Conservation (phyloP, 92 coral and sea anemone genomes). For the Phenganax subtilis region DNA sequence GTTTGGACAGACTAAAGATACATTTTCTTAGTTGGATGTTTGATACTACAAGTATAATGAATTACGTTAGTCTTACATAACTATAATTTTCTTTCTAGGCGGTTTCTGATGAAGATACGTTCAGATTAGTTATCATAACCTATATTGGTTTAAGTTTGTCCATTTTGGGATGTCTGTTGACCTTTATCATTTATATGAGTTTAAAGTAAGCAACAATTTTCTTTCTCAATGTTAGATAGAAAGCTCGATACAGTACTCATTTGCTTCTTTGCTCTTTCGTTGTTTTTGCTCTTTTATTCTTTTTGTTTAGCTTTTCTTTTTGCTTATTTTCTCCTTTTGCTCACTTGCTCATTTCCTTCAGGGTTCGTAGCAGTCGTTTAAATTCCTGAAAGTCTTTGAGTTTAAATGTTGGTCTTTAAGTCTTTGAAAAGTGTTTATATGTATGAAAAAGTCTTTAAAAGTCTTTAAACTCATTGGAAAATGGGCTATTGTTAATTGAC, state of each 20-base stretch:
- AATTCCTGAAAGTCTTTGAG: too few species aligned
- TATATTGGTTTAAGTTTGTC: slow-evolving; percentile 71
- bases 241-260: neutral
- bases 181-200: slow-evolving; percentile 54
- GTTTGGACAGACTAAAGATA: neutral
- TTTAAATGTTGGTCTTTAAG: too few species aligned
- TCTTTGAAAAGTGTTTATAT: too few species aligned
- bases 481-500: too few species aligned
- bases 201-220: slow-evolving; percentile 59
- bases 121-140: slow-evolving; percentile 53
- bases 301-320: too few species aligned
- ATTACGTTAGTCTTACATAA: neutral
- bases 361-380: too few species aligned
- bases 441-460: too few species aligned
- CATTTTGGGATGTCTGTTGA: slow-evolving; percentile 63
- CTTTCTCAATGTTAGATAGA: neutral
- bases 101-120: slow-evolving; percentile 22
- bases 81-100: neutral
- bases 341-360: too few species aligned
- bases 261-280: neutral
- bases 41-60: neutral
- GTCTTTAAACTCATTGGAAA: too few species aligned
- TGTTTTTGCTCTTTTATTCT: neutral
- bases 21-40: neutral
- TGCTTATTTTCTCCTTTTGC: too few species aligned